Conservation (phyloP, 2,113 vertebrate genomes). For the Rhombomys opimus region DNA sequence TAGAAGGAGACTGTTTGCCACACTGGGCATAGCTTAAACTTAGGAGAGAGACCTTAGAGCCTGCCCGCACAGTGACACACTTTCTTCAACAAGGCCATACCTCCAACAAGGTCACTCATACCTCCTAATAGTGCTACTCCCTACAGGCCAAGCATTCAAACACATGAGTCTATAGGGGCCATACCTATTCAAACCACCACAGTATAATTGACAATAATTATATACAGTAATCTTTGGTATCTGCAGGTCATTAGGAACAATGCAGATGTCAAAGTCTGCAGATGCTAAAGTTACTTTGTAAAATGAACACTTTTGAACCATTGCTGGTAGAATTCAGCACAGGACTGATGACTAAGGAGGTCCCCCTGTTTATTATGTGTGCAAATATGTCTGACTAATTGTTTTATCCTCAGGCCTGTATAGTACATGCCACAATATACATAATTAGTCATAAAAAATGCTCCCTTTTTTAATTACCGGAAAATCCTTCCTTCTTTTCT, state of each 20-base stretch:
- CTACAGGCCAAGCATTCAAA: background rate
- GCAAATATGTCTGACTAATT: background rate
- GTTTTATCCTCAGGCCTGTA: background rate
- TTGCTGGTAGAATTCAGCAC: background rate
- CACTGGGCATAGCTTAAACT: background rate
- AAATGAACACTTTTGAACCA: background rate
- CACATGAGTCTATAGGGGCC: background rate
- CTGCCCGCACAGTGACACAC: background rate
- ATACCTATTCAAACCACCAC: background rate
- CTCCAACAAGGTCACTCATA: background rate
- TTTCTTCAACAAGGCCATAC: background rate
- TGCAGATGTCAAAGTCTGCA: background rate
- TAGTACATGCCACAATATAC: background rate
- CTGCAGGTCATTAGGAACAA: background rate
- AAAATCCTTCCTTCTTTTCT: background rate
- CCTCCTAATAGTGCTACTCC: background rate
- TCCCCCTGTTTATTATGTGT: background rate
- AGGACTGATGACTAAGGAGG: background rate
- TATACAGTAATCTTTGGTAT: background rate
- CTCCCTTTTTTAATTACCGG: background rate
- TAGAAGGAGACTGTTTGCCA: background rate
- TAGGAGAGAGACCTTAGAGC: background rate
- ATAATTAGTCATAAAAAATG: background rate
- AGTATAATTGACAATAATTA: background rate
- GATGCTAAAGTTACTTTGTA: background rate